A percentile compares a stretch with the other conserved stretches of the same genome.
Conservation (phyloP, 2,888 invertebrate genomes). For the Zootermopsis nevadensis region DNA sequence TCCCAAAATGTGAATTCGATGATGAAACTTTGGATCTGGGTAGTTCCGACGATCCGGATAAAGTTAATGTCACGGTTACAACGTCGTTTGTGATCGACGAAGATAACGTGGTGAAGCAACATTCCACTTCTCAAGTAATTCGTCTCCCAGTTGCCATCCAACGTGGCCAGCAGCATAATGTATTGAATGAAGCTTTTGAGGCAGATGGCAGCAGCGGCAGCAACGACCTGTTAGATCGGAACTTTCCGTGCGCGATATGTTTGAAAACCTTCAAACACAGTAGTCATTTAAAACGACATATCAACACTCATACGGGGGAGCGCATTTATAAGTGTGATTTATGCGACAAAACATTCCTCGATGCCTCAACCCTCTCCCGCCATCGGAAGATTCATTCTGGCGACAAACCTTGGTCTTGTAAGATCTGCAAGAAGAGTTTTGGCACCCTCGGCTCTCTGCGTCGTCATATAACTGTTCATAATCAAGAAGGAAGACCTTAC, state of each 20-base stretch:
- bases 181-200: neutral
- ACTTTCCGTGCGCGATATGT: conserved; percentile 54
- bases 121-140: conserved; percentile 16
- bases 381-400: conserved; percentile 61
- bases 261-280: conserved; percentile 54
- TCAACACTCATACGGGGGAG: conserved; percentile 56
- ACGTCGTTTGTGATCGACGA: conserved; percentile 4
- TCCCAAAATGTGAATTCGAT: neutral
- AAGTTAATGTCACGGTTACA: conserved; percentile 7
- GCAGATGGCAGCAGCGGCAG: neutral
- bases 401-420: conserved; percentile 56
- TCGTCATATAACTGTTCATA: conserved; percentile 63
- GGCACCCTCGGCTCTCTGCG: conserved; percentile 62
- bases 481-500: conserved; percentile 61
- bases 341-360: conserved; percentile 68
- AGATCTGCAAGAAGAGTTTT: conserved; percentile 63
- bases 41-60: neutral
- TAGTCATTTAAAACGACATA: conserved; percentile 55
- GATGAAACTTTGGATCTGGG: neutral
- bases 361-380: conserved; percentile 64
- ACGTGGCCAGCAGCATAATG: neutral
- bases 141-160: neutral
- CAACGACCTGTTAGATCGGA: neutral
- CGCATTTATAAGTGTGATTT: conserved; percentile 62
- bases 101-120: neutral